Evolutionary conservation across 2,797 vertebrate genomes (phyloP).

Genomic region (Rhinatrema bivittatum): DNA sequence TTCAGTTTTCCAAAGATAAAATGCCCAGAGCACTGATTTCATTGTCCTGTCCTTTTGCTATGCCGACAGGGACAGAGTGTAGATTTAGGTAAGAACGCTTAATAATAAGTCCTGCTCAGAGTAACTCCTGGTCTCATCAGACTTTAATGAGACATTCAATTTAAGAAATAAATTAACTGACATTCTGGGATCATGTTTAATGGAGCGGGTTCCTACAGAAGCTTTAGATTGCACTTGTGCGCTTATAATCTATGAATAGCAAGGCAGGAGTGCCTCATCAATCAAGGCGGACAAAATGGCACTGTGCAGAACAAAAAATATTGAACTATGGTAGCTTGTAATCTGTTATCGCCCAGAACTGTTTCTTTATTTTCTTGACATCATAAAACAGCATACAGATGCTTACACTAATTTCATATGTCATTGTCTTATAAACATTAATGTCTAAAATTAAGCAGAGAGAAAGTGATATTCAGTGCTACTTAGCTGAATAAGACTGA

Average conservation of each 20-base stretch:
- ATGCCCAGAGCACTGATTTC: slow-evolving; percentile 30
- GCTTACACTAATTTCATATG: slow-evolving; percentile 1
- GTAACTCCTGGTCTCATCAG: slow-evolving; percentile 63
- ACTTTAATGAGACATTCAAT: slow-evolving; percentile 63
- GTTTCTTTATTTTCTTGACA: no score
- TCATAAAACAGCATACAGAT: slow-evolving; percentile 8
- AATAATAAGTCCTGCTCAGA: slow-evolving; percentile 46
- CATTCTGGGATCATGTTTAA: slow-evolving; percentile 35
- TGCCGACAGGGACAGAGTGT: slow-evolving; percentile 35
- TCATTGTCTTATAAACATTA: slow-evolving; percentile 10
- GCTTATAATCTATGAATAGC: slow-evolving; percentile 17
- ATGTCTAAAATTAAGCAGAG: no score
- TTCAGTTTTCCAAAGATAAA: slow-evolving; percentile 7
- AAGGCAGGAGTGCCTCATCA: slow-evolving; percentile 12
- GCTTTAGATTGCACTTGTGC: slow-evolving; percentile 19
- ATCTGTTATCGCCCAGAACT: slow-evolving; percentile 13
- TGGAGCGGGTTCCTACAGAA: slow-evolving; percentile 31
- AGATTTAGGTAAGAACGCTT: slow-evolving; percentile 33
- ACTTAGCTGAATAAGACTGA: no score
- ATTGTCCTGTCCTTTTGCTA: slow-evolving; percentile 33
- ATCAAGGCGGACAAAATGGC: slow-evolving; percentile 11
- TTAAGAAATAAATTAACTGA: slow-evolving; percentile 67
- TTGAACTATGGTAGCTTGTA: slow-evolving; percentile 19
- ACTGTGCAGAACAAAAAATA: slow-evolving; percentile 13
- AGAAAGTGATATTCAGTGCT: no score